Evolutionary conservation across 2,888 invertebrate species (phyloP), one percentile per base, ranked within the genome.

Genomic region (Aleiodes alternator): DNA sequence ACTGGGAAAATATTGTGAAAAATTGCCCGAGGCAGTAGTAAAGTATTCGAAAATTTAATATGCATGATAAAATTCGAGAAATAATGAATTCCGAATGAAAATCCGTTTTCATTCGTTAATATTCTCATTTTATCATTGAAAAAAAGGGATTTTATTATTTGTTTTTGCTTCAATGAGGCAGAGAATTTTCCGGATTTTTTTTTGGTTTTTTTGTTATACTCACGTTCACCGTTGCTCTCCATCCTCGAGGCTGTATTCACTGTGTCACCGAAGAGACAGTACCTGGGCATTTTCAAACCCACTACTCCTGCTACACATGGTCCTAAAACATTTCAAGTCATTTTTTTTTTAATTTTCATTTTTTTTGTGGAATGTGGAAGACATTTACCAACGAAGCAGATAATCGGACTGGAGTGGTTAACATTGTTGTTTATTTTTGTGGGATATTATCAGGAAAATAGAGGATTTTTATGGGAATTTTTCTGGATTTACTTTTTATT

Each of bases 271-370:
- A 98, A 98, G 8, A 98, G 92, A 85, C 97, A 97, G 88, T 97
- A 97, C 73, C 97, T 92, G 0, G 97, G 97, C 97, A 98, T 98
- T 90, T 97, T 97, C 5, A 96, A 91, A 0, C 97, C 97, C 0
- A 98, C 97, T 3, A 97, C 97, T 0, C 97, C 97, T 0, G 97
- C 97, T 3, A 96, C 96, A 85, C 96, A 96, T 0, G 96, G 94
- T 64, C 96, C 95, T 93, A 87, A 4, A 84, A 85, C 68, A 43
- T 43, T 43, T 43, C 7, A 43, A 38, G 8, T 23, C 23, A 1
- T 2, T 23, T 23, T 23, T 23, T 23, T 23, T 43, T 77, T 72
- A 59, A 69, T 34, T 34, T 34, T 34, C 6, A 34, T n/a, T 12
- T n/a, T 12, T 34, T 48, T 43, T 53, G 16, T 50, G 1, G 34